Percentiles rank a stretch among this genome's conserved stretches.
Conservation (phyloP, 2,113 vertebrate species). For the Eulemur rufifrons region DNA sequence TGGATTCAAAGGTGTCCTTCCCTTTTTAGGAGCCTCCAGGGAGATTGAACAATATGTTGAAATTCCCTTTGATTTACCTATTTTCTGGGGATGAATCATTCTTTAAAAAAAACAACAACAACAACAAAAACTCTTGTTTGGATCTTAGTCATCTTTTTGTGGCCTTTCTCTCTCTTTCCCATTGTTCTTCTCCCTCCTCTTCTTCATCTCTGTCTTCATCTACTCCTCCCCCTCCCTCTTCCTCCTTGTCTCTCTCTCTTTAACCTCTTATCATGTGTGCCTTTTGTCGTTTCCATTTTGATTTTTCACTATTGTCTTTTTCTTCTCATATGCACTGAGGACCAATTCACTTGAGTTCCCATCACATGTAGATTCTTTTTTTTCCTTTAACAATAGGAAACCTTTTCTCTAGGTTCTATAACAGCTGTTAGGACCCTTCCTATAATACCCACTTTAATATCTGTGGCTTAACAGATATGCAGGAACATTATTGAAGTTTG, state of each 20-base stretch:
- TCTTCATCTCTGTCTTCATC: not conserved
- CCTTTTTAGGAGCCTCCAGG: not conserved
- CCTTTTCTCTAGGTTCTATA: not conserved
- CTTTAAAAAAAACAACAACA: not conserved
- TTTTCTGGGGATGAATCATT: not conserved
- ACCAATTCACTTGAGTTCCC: not conserved
- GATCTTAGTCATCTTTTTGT: not conserved
- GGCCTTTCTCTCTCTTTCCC: not conserved
- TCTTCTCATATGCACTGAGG: not conserved
- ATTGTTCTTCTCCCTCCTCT: not conserved
- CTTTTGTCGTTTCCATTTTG: constrained; percentile 1
- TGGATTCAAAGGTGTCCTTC: not conserved
- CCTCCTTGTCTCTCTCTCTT: not conserved
- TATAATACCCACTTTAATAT: not conserved
- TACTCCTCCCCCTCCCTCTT: not conserved
- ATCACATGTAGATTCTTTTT: not conserved
- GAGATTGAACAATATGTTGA: not conserved
- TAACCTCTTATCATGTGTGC: not conserved
- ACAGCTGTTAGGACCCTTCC: not conserved
- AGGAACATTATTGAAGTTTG: constrained; percentile 3
- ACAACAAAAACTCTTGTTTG: not conserved
- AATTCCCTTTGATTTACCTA: not conserved
- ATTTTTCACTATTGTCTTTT: not conserved
- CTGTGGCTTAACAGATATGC: not conserved
- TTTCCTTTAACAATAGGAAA: not conserved